Conservation (phyloP, 2,113 vertebrate genomes). For the Lophotis ruficrista region DNA sequence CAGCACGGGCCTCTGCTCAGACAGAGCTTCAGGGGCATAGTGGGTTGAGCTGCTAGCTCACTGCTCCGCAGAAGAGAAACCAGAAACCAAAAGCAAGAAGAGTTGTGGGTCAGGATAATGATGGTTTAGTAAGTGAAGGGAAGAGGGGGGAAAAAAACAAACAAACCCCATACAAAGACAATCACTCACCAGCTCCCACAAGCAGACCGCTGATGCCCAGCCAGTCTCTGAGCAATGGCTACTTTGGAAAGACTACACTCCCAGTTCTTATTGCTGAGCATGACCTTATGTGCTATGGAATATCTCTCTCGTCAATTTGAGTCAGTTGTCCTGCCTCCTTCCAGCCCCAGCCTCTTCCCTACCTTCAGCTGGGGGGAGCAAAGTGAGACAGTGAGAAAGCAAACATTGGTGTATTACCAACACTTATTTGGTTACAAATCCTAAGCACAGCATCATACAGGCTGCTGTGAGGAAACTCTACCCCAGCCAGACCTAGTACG, state of each 20-base stretch:
- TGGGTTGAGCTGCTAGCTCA: background rate
- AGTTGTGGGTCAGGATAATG: background rate
- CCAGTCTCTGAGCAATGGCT: background rate
- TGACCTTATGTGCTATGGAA: background rate
- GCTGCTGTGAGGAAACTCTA: background rate
- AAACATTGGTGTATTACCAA: background rate
- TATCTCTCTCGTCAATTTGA: background rate
- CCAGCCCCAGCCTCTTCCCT: background rate
- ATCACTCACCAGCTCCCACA: background rate
- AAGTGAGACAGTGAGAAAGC: background rate
- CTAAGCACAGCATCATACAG: background rate
- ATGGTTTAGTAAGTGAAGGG: background rate
- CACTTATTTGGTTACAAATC: background rate
- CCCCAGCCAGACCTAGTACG: background rate
- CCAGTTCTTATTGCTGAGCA: background rate
- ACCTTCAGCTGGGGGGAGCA: background rate
- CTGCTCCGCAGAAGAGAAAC: accelerated
- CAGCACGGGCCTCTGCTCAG: background rate
- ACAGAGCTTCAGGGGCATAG: background rate
- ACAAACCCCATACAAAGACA: background rate
- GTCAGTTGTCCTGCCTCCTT: background rate
- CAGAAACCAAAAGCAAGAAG: background rate
- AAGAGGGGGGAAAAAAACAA: background rate
- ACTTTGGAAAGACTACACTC: background rate
- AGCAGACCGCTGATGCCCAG: background rate